Conservation (phyloP, 53 echinoderm and acorn worm genomes). For the Luidia sarsii region DNA sequence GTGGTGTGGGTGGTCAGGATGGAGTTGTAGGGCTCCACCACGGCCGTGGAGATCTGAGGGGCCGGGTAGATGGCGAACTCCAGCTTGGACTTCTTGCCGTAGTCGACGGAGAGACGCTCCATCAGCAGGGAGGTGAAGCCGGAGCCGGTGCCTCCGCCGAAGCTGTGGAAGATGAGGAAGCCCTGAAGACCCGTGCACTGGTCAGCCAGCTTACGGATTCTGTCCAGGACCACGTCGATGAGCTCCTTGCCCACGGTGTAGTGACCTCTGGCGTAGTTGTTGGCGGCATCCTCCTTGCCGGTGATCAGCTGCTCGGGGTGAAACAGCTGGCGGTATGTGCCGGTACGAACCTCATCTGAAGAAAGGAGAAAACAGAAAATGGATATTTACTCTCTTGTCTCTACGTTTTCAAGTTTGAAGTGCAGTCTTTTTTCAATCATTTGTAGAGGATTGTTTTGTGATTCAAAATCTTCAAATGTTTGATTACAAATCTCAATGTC, state of each 20-base stretch:
- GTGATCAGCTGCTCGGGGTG: slow-evolving; percentile 79
- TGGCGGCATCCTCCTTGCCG: slow-evolving; percentile 76
- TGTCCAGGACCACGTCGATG: too few relatives aligned
- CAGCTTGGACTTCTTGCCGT: slow-evolving; percentile 97
- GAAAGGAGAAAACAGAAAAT: too few relatives aligned
- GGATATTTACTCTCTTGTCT: too few relatives aligned
- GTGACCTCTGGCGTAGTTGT: slow-evolving; percentile 74
- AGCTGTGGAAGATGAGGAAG: slow-evolving; percentile 83
- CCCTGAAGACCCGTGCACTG: slow-evolving; percentile 73
- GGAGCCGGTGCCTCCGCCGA: slow-evolving; percentile 90
- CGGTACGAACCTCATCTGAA: too few relatives aligned
- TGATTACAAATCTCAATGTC: too few relatives aligned
- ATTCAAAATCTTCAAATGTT: too few relatives aligned
- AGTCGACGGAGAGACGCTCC: slow-evolving; percentile 95
- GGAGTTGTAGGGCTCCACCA: slow-evolving; percentile 83
- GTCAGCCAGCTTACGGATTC: too few relatives aligned
- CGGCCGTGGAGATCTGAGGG: slow-evolving; percentile 68
- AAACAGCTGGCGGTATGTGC: slow-evolving; percentile 73
- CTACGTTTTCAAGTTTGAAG: too few relatives aligned
- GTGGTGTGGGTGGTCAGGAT: slow-evolving; percentile 78
- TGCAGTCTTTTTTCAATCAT: too few relatives aligned
- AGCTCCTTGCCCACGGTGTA: too few relatives aligned
- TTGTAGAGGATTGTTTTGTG: too few relatives aligned
- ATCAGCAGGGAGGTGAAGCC: slow-evolving; percentile 91
- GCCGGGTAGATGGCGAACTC: slow-evolving; percentile 89